phyloP scores from a whole-genome alignment of 2,797 vertebrate species.

The Lemur catta region DNA sequence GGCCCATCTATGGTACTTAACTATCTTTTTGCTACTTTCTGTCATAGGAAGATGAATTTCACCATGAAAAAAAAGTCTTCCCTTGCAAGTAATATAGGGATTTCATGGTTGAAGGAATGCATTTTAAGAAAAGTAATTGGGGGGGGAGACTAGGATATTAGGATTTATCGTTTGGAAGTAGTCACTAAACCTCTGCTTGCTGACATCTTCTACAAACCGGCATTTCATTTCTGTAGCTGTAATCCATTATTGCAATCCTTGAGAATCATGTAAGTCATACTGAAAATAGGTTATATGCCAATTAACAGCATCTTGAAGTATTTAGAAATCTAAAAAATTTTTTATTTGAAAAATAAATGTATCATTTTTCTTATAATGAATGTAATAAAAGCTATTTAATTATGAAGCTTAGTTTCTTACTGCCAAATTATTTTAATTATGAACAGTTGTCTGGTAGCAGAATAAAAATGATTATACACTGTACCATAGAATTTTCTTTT shows the following conservation, averaged over 20 bases:
- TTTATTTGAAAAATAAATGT: background rate
- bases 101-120: background rate
- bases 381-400: background rate
- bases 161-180: constrained; percentile 15
- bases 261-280: background rate
- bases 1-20: background rate
- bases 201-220: background rate
- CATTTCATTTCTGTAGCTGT: background rate
- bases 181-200: background rate
- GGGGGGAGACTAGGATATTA: background rate
- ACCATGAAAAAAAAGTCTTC: background rate
- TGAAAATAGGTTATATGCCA: background rate
- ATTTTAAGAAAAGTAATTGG: background rate
- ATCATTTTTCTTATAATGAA: background rate
- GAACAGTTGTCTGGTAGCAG: background rate
- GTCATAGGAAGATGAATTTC: background rate
- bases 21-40: constrained; percentile 1
- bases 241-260: background rate
- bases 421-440: constrained; percentile 23
- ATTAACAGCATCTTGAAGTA: background rate
- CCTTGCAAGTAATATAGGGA: constrained; percentile 11
- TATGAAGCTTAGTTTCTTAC: constrained; percentile 29
- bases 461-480: background rate
- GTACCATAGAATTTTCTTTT: background rate
- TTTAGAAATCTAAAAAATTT: background rate